Percentiles rank a stretch among this genome's conserved stretches.
phyloP scores from a whole-genome alignment of 1,140 invertebrate species.

The Drosophila bocqueti region DNA sequence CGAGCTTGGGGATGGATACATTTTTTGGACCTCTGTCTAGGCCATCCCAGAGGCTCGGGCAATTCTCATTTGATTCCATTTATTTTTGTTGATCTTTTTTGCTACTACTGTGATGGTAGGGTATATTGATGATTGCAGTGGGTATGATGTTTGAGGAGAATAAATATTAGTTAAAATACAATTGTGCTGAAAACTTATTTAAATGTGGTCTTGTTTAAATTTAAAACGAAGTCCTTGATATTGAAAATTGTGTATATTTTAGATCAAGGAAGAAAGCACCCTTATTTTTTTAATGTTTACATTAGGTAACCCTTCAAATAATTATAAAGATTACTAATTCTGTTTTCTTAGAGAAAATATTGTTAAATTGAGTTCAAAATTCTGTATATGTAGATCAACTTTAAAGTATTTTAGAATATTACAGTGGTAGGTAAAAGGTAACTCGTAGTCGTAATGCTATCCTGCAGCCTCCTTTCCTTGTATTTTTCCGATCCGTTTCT shows the following conservation, averaged over 20 bases:
- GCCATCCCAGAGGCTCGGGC: slow-evolving; percentile 57
- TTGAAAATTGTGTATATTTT: not conserved
- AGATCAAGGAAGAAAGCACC: too few species aligned
- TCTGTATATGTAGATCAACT: too few species aligned
- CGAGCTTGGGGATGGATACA: slow-evolving; percentile 60
- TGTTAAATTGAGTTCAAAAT: too few species aligned
- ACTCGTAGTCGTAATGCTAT: not conserved
- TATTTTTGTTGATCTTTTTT: slow-evolving; percentile 39
- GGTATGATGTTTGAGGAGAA: too few species aligned
- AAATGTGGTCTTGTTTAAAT: not conserved
- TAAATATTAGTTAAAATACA: too few species aligned
- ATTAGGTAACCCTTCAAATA: too few species aligned
- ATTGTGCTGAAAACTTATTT: too few species aligned
- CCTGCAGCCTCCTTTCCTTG: slow-evolving; percentile 7
- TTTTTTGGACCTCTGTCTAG: slow-evolving; percentile 70
- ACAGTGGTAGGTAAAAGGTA: not conserved
- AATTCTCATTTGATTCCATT: slow-evolving; percentile 46
- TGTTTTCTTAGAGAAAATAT: too few species aligned
- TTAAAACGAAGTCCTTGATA: accelerated
- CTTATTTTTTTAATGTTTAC: too few species aligned
- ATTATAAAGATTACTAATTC: too few species aligned
- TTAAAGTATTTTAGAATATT: too few species aligned
- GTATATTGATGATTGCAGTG: slow-evolving; percentile 3
- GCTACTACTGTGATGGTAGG: not conserved
- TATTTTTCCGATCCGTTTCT: slow-evolving; percentile 39